Evolutionary conservation across 30 jellyfish, hydroid and myxozoan genomes (phyloP), one percentile per base, ranked within the genome.

Genomic region (Chironex yamaguchii): DNA sequence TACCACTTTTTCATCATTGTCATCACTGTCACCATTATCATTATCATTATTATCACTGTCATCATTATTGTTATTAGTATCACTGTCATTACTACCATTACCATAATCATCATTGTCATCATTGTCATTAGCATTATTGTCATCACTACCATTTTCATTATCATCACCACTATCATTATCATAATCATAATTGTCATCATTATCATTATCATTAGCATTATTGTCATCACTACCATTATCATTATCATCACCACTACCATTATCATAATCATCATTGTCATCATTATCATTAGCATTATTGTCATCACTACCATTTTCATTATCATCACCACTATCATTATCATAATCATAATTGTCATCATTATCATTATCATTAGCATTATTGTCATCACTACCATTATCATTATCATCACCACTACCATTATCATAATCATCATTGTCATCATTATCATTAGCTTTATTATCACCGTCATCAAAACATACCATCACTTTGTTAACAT

Each of bases 111-210:
- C 62, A 48, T 48, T n/a, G n/a, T 48, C n/a, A n/a, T n/a, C n/a
- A n/a, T n/a, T n/a, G n/a, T 48, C 62, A 48, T 48, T n/a, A 48
- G 13, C 62, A 48, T 48, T n/a, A 48, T 48, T n/a, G n/a, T 48
- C 62, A 48, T 48, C 62, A 48, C n/a, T n/a, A 48, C n/a, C 62
- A 48, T 48, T n/a, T 12, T 48, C 62, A 48, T 48, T n/a, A 48
- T 48, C 62, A 48, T n/a, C 62, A 48, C 62, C 62, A 48, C 62
- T n/a, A 48, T 48, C n/a, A n/a, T n/a, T n/a, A n/a, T n/a, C n/a
- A n/a, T n/a, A n/a, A n/a, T n/a, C n/a, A n/a, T n/a, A n/a, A n/a
- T n/a, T n/a, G n/a, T n/a, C n/a, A n/a, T n/a, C n/a, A n/a, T n/a
- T n/a, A n/a, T n/a, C n/a, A n/a, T n/a, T n/a, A n/a, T n/a, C n/a